phyloP scores from a whole-genome alignment of 2,888 invertebrate species.

The Caenorhabditis sinica region DNA sequence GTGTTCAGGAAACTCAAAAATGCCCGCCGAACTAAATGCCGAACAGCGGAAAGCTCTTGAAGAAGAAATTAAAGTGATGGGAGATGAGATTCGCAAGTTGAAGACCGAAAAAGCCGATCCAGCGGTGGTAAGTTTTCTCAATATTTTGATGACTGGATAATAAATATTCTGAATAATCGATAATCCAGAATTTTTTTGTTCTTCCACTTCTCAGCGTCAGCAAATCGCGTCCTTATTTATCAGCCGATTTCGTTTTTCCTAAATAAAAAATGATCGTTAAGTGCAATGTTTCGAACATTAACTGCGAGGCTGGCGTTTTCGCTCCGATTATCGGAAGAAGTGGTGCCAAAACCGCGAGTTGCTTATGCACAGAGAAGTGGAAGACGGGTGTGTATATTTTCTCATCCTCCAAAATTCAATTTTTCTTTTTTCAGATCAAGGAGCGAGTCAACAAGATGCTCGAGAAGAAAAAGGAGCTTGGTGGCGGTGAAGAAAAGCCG shows the following conservation, averaged over 20 bases:
- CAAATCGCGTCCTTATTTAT: conserved; percentile 31
- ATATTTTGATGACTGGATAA: not conserved
- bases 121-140: conserved; percentile 60
- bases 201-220: not conserved
- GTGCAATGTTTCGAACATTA: conserved; percentile 39
- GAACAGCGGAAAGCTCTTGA: conserved; percentile 62
- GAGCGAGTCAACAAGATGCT: conserved; percentile 91
- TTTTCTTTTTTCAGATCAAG: conserved; percentile 88
- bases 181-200: not conserved
- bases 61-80: conserved; percentile 67
- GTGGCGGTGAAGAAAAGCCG: conserved; percentile 71
- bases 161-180: conserved; percentile 1
- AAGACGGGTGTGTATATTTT: conserved; percentile 73
- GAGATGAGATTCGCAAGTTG: conserved; percentile 70
- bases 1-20: conserved; percentile 24
- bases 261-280: conserved; percentile 1
- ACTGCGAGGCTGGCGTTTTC: conserved; percentile 42
- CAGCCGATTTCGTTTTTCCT: not conserved
- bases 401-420: not conserved
- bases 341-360: conserved; percentile 58
- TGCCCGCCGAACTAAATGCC: conserved; percentile 50
- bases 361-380: conserved; percentile 80
- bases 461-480: conserved; percentile 89
- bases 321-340: conserved; percentile 45
- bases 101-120: conserved; percentile 69